Conservation (phyloP, 2,888 invertebrate species). For the Nemotelus pantherinus region DNA sequence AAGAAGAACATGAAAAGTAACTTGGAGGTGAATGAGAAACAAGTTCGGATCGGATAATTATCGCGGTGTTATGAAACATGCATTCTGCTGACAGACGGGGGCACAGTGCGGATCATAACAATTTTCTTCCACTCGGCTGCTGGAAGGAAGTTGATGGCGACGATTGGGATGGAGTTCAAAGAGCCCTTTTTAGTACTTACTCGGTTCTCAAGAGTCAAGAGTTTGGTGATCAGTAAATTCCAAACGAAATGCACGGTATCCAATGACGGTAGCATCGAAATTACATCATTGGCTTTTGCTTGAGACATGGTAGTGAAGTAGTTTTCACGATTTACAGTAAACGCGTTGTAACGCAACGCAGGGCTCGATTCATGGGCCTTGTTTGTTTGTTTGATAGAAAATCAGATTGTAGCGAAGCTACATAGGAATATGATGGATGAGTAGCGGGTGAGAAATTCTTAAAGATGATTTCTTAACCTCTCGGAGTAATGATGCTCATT, state of each 20-base stretch:
- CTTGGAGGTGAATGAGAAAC: constrained; percentile 19
- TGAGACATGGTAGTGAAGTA: too few species aligned
- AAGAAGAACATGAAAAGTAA: not conserved
- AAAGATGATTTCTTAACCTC: too few species aligned
- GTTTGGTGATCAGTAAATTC: constrained; percentile 18
- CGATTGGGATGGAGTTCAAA: not conserved
- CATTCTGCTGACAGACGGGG: constrained; percentile 1
- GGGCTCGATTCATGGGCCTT: too few species aligned
- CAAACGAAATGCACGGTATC: constrained; percentile 16
- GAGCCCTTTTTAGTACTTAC: constrained; percentile 8
- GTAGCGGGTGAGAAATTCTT: too few species aligned
- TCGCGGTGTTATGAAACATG: constrained; percentile 30
- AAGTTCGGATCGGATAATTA: constrained; percentile 37
- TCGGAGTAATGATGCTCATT: too few species aligned
- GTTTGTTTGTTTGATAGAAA: too few species aligned
- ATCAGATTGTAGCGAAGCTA: too few species aligned
- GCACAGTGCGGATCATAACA: not conserved
- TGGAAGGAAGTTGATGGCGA: not conserved
- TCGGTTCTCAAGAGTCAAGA: not conserved
- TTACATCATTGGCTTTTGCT: too few species aligned
- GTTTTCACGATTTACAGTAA: too few species aligned
- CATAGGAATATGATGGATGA: too few species aligned
- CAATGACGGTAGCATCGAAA: not conserved
- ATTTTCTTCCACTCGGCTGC: not conserved
- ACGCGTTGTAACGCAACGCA: too few species aligned